A percentile compares a stretch with the other conserved stretches of the same genome.
phyloP scores from a whole-genome alignment of 30 jellyfish, hydroid and myxozoan species.

The Morbakka virulenta region DNA sequence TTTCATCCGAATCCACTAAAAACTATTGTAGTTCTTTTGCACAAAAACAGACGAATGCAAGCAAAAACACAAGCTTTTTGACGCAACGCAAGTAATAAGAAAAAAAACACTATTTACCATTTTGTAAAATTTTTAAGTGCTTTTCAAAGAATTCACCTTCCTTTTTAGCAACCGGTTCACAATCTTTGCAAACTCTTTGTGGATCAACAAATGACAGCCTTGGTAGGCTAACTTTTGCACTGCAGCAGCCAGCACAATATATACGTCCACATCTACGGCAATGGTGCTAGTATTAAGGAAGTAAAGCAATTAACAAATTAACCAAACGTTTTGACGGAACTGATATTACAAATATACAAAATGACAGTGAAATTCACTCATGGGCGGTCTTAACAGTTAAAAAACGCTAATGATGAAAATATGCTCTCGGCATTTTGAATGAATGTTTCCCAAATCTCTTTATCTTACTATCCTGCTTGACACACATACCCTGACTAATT shows the following conservation, averaged over 20 bases:
- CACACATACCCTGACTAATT: neutral
- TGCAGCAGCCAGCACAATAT: slow-evolving; percentile 78
- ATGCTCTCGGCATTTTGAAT: no score
- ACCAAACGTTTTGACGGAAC: neutral
- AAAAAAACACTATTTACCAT: slow-evolving; percentile 71
- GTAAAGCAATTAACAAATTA: neutral
- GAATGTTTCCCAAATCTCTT: neutral
- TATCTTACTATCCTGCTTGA: neutral
- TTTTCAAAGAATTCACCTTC: slow-evolving; percentile 66
- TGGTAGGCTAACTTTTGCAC: slow-evolving; percentile 46
- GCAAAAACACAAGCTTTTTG: no score
- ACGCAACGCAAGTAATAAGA: no score
- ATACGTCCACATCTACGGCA: slow-evolving; percentile 94
- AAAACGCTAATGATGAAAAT: no score
- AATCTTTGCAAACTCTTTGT: slow-evolving; percentile 75
- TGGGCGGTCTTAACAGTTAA: no score
- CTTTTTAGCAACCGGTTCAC: slow-evolving; percentile 57
- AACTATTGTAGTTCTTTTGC: no score
- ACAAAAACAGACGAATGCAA: no score
- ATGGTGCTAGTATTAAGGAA: slow-evolving; percentile 63
- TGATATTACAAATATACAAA: neutral
- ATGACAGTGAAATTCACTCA: neutral
- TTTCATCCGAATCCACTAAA: no score
- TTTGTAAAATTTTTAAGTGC: slow-evolving; percentile 36
- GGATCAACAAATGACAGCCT: slow-evolving; percentile 88